Conservation (phyloP, 1,140 invertebrate genomes). For the Papilio machaon region DNA sequence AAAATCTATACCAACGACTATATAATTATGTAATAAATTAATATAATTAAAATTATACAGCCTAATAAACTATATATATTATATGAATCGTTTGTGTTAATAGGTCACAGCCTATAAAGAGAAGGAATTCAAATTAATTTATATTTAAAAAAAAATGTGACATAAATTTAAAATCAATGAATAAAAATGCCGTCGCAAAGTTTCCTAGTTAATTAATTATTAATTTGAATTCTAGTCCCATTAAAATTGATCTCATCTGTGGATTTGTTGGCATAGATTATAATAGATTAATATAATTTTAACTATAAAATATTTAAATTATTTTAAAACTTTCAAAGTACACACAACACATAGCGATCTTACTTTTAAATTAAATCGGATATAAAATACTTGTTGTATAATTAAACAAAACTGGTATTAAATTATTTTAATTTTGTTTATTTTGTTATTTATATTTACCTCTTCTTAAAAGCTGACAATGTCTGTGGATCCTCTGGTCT, state of each 20-base stretch:
- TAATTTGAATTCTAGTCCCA: constrained; percentile 1
- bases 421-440: background rate
- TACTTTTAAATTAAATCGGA: background rate
- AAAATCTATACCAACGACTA: background rate
- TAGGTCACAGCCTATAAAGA: constrained; percentile 12
- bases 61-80: constrained; percentile 7
- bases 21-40: background rate
- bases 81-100: constrained; percentile 1
- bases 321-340: background rate
- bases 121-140: background rate
- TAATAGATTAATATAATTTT: constrained; percentile 14
- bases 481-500: too few relatives aligned
- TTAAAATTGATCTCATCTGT: constrained; percentile 8
- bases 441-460: too few relatives aligned
- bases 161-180: background rate
- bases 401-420: background rate
- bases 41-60: background rate
- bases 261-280: constrained; percentile 7
- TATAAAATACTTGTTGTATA: background rate
- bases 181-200: background rate
- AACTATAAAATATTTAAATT: constrained; percentile 5
- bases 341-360: background rate
- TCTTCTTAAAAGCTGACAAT: too few relatives aligned
- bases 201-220: constrained; percentile 1
- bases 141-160: background rate